Base-by-base conservation (phyloP, 2,888 invertebrate genomes). In the Drosophila affinis region DNA sequence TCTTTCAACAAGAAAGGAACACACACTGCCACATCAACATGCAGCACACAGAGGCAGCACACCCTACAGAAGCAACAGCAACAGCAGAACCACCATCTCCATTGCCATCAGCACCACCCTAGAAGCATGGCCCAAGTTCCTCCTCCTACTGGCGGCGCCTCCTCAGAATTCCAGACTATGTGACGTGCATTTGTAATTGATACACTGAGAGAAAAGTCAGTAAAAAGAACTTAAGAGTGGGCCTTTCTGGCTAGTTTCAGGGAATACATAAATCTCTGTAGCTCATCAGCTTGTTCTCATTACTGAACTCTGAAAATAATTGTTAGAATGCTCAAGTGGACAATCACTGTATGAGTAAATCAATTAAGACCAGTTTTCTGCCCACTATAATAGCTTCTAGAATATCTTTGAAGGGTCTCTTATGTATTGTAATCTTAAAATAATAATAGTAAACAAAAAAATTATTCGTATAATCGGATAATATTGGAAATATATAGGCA, bases 171-270 rank as follows among this genome's bases (percentile, higher is more conserved):
- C 71, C 61, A 81, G 64, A 68, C 39, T 39, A 77, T 87, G 85
- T 83, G 83, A 58, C 79, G 87, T 72, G 83, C 82, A 83, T 83
- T 75, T 72, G 70, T 75, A 81, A 83, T 83, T 75, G 69, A 55
- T 59, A 62, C 72, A 72, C 72, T 58, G 46, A 12, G 51, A 72
- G 62, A 72, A 72, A 71, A 57, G 62, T 53, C 7, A 14, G 4
- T 51, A 34, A 63, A n/a, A 39, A n/a, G 6, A n/a, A 39, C n/a
- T 39, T 1, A 14, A 39, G 6, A n/a, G 7, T 7, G 6, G 6
- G 3, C 3, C 14, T 39, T 39, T 39, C 7, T 14, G 14, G 14
- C 7, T n/a, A 39, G 14, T 14, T 14, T 39, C 7, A 7, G 27
- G 39, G 3, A 14, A 39, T 14, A 2, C 39, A 39, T 39, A 39